Percentiles rank a stretch among this genome's conserved stretches.
Conservation (phyloP, 2,888 invertebrate species). For the Pandemis heparana region DNA sequence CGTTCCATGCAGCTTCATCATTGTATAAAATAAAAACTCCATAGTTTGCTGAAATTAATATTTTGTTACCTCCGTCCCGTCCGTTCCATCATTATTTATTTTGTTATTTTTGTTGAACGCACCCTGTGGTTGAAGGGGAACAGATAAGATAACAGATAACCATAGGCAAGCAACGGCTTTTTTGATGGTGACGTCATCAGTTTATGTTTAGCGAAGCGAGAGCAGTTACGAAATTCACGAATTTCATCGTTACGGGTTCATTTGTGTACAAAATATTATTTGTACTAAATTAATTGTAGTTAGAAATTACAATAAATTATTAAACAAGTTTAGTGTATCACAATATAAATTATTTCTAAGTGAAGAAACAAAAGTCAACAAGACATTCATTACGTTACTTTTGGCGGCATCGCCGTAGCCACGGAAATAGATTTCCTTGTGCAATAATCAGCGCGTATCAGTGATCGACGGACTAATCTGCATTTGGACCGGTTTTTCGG, state of each 20-base stretch:
- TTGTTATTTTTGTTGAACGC: background rate
- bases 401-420: slow-evolving; percentile 82
- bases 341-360: slow-evolving; percentile 12
- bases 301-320: background rate
- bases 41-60: too few relatives aligned
- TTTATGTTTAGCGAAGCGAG: slow-evolving; percentile 75
- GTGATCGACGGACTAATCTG: slow-evolving; percentile 60
- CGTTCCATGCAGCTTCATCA: too few relatives aligned
- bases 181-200: slow-evolving; percentile 75
- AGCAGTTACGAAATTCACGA: slow-evolving; percentile 71
- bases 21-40: too few relatives aligned
- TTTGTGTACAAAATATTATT: slow-evolving; percentile 58
- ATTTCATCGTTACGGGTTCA: slow-evolving; percentile 57
- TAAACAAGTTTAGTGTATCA: slow-evolving; percentile 1
- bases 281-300: slow-evolving; percentile 46
- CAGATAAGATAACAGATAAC: background rate
- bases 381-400: slow-evolving; percentile 67
- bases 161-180: slow-evolving; percentile 56
- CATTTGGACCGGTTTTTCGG: slow-evolving; percentile 53
- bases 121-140: background rate
- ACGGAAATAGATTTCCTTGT: slow-evolving; percentile 84
- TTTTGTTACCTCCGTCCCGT: too few relatives aligned
- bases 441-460: slow-evolving; percentile 66
- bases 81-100: too few relatives aligned
- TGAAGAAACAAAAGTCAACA: slow-evolving; percentile 36